phyloP scores from a whole-genome alignment of 2,113 vertebrate genomes.

The Halichoerus grypus region DNA sequence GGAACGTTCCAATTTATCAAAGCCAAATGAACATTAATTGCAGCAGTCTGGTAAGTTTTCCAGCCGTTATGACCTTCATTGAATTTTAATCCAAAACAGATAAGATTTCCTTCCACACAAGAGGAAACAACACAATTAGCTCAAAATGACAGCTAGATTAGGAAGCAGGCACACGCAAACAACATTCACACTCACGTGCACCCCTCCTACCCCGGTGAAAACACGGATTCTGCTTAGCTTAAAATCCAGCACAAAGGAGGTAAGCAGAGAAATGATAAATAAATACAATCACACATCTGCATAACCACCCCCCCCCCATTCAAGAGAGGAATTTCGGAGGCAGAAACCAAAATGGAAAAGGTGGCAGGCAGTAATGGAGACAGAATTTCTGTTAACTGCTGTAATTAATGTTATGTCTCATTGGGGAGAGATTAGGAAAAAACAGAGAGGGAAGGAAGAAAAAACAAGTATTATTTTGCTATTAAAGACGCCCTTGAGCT shows the following conservation, averaged over 20 bases:
- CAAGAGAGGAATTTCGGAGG: constrained; percentile 81
- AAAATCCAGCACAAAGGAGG: constrained; percentile 63
- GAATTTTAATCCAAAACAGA: constrained; percentile 93
- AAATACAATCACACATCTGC: constrained; percentile 77
- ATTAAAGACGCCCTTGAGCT: constrained; percentile 85
- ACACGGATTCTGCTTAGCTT: constrained; percentile 85
- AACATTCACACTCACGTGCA: background rate
- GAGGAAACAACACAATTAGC: constrained; percentile 92
- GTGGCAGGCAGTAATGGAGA: constrained; percentile 86
- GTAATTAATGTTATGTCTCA: constrained; percentile 91
- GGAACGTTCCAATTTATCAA: constrained; percentile 92
- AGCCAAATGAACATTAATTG: constrained; percentile 93
- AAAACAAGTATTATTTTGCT: constrained; percentile 85
- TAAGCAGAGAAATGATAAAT: constrained; percentile 73
- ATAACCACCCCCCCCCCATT: constrained; percentile 31
- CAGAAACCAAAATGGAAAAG: constrained; percentile 82
- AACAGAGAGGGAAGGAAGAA: constrained; percentile 78
- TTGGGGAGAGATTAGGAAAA: constrained; percentile 86
- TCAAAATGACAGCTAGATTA: constrained; percentile 89
- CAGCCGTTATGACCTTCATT: constrained; percentile 91
- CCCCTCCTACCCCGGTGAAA: background rate
- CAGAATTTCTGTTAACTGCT: constrained; percentile 87
- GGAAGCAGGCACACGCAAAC: constrained; percentile 21
- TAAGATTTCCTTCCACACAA: constrained; percentile 92
- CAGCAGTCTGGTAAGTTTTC: constrained; percentile 91